These are phyloP conservation scores for Drymodes brunneopygia DNA, from an alignment of 2,113 vertebrate species.

Conservation along the genomic window DNA sequence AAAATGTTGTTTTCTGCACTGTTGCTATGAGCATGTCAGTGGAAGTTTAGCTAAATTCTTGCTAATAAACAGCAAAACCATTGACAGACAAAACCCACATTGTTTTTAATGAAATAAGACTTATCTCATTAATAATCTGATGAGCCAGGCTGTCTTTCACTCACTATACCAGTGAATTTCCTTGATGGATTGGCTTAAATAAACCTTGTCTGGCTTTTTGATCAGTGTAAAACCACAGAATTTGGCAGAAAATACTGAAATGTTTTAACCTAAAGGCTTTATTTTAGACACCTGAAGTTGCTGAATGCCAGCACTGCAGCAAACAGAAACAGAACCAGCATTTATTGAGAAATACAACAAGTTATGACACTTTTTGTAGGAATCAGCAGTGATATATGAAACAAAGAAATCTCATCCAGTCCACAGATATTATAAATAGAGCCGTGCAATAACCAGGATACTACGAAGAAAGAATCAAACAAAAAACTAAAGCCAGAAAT, in stretches of 20 bases:
- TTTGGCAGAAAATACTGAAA: background rate
- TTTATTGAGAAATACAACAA: background rate
- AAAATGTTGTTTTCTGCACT: background rate
- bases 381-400: background rate
- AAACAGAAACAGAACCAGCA: background rate
- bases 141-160: background rate
- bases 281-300: background rate
- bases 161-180: background rate
- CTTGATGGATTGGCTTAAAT: background rate
- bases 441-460: background rate
- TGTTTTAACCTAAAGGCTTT: background rate
- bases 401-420: conserved; percentile 18
- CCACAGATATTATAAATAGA: background rate
- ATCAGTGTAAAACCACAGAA: background rate
- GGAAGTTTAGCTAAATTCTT: background rate
- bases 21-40: background rate
- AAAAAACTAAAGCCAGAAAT: background rate
- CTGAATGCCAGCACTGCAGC: background rate
- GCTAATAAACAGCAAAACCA: background rate
- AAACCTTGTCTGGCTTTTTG: background rate
- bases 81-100: background rate
- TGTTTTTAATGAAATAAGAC: background rate
- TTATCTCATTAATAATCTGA: background rate
- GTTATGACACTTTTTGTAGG: background rate
- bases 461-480: background rate